These are phyloP conservation scores for Zaprionus ghesquierei DNA, from an alignment of 1,140 invertebrate genomes.

Conservation along the genomic window DNA sequence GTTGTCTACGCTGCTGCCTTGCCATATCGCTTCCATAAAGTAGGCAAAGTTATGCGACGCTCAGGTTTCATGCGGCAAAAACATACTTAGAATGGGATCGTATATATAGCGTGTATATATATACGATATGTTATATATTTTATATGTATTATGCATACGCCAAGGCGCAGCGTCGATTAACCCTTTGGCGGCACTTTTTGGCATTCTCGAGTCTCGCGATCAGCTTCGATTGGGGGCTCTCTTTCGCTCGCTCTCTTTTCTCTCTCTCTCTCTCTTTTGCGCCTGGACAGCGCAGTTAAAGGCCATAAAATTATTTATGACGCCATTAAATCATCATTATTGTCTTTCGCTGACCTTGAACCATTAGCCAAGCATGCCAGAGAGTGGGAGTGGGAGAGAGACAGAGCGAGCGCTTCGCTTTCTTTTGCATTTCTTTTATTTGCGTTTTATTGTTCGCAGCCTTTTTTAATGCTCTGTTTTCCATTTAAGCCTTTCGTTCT, in stretches of 20 bases:
- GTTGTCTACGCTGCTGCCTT: neutral
- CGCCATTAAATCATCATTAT: conserved; percentile 82
- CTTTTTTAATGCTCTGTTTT: conserved; percentile 59
- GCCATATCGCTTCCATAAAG: conserved; percentile 31
- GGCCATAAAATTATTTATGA: conserved; percentile 80
- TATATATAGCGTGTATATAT: neutral
- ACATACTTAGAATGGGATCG: neutral
- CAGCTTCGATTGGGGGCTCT: too few relatives aligned
- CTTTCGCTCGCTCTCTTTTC: too few relatives aligned
- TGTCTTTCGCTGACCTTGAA: conserved; percentile 71
- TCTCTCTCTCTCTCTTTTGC: conserved; percentile 10
- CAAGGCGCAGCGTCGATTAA: neutral
- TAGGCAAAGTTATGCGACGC: conserved; percentile 31
- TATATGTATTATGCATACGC: neutral
- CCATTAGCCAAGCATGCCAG: conserved; percentile 39
- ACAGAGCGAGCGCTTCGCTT: conserved; percentile 42
- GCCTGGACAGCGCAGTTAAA: conserved; percentile 52
- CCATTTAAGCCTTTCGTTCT: conserved; percentile 52
- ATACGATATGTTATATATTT: neutral
- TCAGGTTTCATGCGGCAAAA: neutral
- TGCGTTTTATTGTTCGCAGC: conserved; percentile 65
- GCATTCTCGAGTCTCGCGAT: neutral
- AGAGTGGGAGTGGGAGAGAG: neutral
- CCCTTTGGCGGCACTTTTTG: neutral
- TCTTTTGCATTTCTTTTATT: conserved; percentile 74